These are phyloP conservation scores for Melanotaenia maccullochi DNA, from an alignment of 2,797 vertebrate genomes.

Conservation along the genomic window DNA sequence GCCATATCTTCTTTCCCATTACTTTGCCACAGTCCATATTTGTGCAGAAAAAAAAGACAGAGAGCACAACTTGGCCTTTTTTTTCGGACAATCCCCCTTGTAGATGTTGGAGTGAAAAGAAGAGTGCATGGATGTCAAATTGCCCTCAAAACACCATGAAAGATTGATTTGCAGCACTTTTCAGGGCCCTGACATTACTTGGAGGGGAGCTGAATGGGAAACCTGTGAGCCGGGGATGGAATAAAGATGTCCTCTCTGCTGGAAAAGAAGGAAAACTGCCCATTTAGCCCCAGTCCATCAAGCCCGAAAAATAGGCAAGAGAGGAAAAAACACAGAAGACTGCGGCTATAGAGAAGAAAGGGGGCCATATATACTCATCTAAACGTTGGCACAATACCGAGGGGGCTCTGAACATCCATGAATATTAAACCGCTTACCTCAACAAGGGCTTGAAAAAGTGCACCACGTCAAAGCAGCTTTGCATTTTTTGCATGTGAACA, in stretches of 20 bases:
- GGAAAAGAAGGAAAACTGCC: slow-evolving; percentile 85
- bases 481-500: slow-evolving; percentile 79
- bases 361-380: slow-evolving; percentile 87
- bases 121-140: slow-evolving; percentile 89
- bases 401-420: slow-evolving; percentile 92
- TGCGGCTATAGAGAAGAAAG: slow-evolving; percentile 84
- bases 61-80: slow-evolving; percentile 75
- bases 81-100: slow-evolving; percentile 86
- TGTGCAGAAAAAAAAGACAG: slow-evolving; percentile 39
- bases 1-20: slow-evolving; percentile 80
- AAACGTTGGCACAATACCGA: slow-evolving; percentile 90
- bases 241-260: slow-evolving; percentile 95
- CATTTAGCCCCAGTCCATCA: slow-evolving; percentile 93
- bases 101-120: slow-evolving; percentile 84
- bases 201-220: slow-evolving; percentile 87
- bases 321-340: slow-evolving; percentile 84
- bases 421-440: slow-evolving; percentile 92
- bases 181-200: slow-evolving; percentile 89
- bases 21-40: slow-evolving; percentile 81
- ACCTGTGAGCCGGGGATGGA: slow-evolving; percentile 87
- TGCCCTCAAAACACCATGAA: slow-evolving; percentile 92
- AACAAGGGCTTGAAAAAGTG: slow-evolving; percentile 77
- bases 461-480: slow-evolving; percentile 82
- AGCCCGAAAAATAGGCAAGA: slow-evolving; percentile 86
- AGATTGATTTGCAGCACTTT: slow-evolving; percentile 96